Evolutionary conservation across 2,797 vertebrate genomes (phyloP), one percentile per base, ranked within the genome.

Genomic region (Alcedo atthis): DNA sequence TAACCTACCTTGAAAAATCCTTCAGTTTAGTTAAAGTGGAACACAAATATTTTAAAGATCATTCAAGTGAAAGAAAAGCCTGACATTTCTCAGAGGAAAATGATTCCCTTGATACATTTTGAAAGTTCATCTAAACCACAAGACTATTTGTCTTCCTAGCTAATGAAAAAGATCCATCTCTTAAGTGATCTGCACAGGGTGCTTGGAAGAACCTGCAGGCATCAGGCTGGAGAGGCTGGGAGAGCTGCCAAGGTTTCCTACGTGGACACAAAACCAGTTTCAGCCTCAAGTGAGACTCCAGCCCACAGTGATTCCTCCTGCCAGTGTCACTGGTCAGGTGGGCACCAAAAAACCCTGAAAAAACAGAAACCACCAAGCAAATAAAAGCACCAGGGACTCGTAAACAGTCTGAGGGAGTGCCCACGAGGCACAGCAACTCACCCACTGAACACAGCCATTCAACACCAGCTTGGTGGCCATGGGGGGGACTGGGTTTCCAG

Each of bases 171-270:
- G 78, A 70, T 78, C 32, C 79, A 70, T 78, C 57, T 64, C 58
- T 49, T 40, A 15, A 68, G 48, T 6, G 16, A 69, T 58, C 43
- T 11, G 40, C 48, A 55, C 32, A 15, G 40, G 15, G 64, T 5
- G 25, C 77, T 32, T 30, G 59, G 15, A 48, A 48, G 59, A 80
- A 76, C 81, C 49, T 54, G 76, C 48, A 76, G 87, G 77, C 81
- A 43, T 15, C 16, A 11, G 25, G 77, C 58, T 37, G 54, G 82
- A n/a, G 51, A 30, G 25, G n/a, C 75, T 94, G 86, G 92, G 87
- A 93, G 81, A 67, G 62, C 53, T 93, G 90, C 92, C 92, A 94
- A 81, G 45, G n/a, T 22, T 24, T 53, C 84, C 78, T 67, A 26
- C 28, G 26, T 11, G 12, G 54, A 32, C 51, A 85, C 59, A 67